phyloP scores from a whole-genome alignment of 2,113 vertebrate species.

The Brienomyrus brachyistius region DNA sequence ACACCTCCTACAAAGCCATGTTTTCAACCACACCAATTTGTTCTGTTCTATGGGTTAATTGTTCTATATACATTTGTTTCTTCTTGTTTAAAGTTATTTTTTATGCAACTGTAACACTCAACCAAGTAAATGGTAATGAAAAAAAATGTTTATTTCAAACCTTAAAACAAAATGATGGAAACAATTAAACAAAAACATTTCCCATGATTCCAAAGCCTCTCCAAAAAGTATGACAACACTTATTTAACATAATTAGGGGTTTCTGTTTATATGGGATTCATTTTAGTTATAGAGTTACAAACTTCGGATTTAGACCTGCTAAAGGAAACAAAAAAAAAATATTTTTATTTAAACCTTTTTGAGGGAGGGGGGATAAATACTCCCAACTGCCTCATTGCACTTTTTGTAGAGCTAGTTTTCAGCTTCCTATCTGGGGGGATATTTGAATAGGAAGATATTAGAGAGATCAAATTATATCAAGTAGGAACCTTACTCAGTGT shows the following conservation, averaged over 20 bases:
- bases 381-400: background rate
- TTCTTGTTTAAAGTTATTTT: background rate
- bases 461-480: background rate
- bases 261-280: background rate
- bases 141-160: slow-evolving; percentile 5
- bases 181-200: background rate
- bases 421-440: background rate
- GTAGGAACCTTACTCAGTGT: background rate
- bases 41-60: background rate
- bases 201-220: background rate
- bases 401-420: background rate
- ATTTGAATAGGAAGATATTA: background rate
- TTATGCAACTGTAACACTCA: background rate
- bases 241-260: background rate
- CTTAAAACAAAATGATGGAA: background rate
- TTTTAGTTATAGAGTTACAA: background rate
- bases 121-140: background rate
- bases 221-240: background rate
- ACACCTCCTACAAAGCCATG: background rate
- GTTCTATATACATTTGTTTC: background rate
- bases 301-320: background rate
- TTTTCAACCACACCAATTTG: background rate
- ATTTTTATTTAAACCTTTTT: background rate
- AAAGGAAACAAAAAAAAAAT: background rate
- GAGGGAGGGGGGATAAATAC: background rate